A percentile compares a stretch with the other conserved stretches of the same genome.
Conservation (phyloP, 2,888 invertebrate species). For the Torymus texanus region DNA sequence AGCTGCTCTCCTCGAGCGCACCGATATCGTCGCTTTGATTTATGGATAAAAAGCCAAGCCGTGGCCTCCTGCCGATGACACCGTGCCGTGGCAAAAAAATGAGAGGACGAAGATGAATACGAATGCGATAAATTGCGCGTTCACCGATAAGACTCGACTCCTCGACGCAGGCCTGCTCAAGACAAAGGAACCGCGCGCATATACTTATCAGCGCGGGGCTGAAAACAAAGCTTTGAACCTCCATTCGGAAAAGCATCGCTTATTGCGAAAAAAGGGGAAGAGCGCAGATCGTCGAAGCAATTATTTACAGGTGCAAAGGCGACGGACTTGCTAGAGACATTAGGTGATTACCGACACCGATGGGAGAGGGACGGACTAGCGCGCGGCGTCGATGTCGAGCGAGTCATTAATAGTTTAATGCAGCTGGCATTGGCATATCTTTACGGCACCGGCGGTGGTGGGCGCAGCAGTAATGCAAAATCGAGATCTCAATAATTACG, state of each 20-base stretch:
- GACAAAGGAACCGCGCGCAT: constrained; percentile 38
- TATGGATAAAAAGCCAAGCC: constrained; percentile 58
- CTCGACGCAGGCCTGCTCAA: constrained; percentile 20
- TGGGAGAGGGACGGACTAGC: background rate
- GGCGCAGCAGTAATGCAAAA: constrained; percentile 61
- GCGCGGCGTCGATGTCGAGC: constrained; percentile 11
- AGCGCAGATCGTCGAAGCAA: no score
- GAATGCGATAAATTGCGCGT: constrained; percentile 50
- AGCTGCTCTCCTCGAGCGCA: constrained; percentile 50
- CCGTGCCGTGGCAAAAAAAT: constrained; percentile 1
- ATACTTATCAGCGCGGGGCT: constrained; percentile 21
- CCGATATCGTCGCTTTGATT: constrained; percentile 60
- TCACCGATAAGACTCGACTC: constrained; percentile 39
- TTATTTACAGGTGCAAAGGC: no score
- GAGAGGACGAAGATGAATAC: constrained; percentile 47
- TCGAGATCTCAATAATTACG: constrained; percentile 72
- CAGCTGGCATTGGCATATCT: constrained; percentile 64
- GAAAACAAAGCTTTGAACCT: constrained; percentile 29
- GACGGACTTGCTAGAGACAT: background rate
- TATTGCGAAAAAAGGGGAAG: no score
- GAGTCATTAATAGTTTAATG: constrained; percentile 69
- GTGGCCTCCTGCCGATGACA: constrained; percentile 60
- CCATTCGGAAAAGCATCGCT: no score
- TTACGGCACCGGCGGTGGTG: constrained; percentile 38
- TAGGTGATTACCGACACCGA: background rate